These are phyloP conservation scores for Tonatia bakeri DNA, from an alignment of 2,113 vertebrate species.

Conservation along the genomic window DNA sequence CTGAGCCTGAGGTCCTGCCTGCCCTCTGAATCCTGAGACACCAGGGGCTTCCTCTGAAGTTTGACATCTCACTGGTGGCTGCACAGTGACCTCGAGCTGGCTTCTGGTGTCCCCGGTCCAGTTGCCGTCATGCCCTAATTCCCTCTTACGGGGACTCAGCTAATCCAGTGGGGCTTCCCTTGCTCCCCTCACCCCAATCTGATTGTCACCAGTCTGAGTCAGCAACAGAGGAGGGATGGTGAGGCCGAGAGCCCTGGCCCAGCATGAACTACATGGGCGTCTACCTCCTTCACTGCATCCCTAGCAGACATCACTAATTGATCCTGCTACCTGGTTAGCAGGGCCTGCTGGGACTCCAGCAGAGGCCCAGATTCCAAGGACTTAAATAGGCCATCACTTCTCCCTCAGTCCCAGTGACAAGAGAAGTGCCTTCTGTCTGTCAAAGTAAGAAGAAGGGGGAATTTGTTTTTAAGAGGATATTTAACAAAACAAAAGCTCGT, in stretches of 20 bases:
- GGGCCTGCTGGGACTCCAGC: not conserved
- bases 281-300: fast-evolving
- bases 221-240: not conserved
- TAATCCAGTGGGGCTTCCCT: fast-evolving
- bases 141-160: not conserved
- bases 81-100: not conserved
- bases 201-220: not conserved
- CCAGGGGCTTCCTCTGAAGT: not conserved
- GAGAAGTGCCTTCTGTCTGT: not conserved
- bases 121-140: not conserved
- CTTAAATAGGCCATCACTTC: not conserved
- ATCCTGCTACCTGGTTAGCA: not conserved
- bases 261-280: not conserved
- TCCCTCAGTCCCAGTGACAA: not conserved
- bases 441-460: not conserved
- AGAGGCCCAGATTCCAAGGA: not conserved
- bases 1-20: not conserved
- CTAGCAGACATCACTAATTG: no score
- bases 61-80: not conserved
- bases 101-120: not conserved
- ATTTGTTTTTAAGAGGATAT: not conserved
- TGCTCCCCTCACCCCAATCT: not conserved
- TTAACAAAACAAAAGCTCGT: not conserved
- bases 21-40: not conserved
- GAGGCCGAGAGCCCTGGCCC: not conserved